Conservation (phyloP, 2,888 invertebrate genomes). For the Andrena flavipes region DNA sequence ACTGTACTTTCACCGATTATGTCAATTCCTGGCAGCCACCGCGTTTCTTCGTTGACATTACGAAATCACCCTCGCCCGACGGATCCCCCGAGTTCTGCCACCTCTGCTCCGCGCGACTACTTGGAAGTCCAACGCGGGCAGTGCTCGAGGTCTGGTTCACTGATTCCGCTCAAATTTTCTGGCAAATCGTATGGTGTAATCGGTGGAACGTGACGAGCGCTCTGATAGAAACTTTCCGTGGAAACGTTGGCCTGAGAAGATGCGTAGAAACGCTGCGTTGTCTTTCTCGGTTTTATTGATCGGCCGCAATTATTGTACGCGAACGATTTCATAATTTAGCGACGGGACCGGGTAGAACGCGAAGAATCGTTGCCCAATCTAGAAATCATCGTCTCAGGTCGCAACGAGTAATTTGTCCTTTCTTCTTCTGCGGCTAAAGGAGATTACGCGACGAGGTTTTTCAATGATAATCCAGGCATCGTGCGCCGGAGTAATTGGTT, state of each 20-base stretch:
- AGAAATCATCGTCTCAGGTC: constrained; percentile 47
- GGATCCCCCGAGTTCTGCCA: constrained; percentile 30
- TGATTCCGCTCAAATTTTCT: no score
- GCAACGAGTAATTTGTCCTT: constrained; percentile 55
- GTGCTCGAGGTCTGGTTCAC: background rate
- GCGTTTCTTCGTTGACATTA: constrained; percentile 60
- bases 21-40: constrained; percentile 66
- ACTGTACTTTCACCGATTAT: constrained; percentile 74
- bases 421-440: constrained; percentile 39
- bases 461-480: constrained; percentile 51
- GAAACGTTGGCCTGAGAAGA: no score
- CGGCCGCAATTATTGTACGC: constrained; percentile 25
- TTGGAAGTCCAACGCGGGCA: background rate
- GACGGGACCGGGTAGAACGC: constrained; percentile 22
- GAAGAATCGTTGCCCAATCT: constrained; percentile 51
- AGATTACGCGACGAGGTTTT: constrained; percentile 49
- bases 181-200: no score
- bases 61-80: constrained; percentile 23
- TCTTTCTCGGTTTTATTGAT: background rate
- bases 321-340: constrained; percentile 38
- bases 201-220: no score
- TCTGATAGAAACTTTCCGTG: no score
- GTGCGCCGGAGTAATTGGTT: constrained; percentile 58
- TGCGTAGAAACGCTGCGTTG: background rate
- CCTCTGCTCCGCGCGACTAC: background rate